Conservation (phyloP, 2,797 vertebrate species). For the Parauchenoglanis punctatus region DNA sequence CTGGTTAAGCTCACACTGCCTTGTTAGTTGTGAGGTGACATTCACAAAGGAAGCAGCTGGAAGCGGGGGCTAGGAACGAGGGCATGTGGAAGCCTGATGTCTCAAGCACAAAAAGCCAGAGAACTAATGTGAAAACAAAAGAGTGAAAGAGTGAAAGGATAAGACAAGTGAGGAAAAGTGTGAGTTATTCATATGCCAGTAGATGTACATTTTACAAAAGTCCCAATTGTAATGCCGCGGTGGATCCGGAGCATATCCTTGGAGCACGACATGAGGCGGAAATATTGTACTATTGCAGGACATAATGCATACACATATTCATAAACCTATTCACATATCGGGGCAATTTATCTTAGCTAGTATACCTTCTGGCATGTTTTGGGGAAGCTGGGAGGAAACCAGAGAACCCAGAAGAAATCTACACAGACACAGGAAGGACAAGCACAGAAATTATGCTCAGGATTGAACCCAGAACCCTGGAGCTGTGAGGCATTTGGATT, state of each 20-base stretch:
- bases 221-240: not conserved
- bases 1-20: slow-evolving; percentile 23
- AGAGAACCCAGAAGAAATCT: not conserved
- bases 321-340: not conserved
- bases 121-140: slow-evolving; percentile 18
- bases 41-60: slow-evolving; percentile 13
- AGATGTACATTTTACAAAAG: not conserved
- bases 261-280: not conserved
- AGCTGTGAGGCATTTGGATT: not conserved
- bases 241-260: not conserved
- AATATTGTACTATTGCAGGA: not conserved
- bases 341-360: not conserved
- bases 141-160: not conserved
- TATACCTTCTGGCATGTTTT: not conserved
- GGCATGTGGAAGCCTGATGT: not conserved
- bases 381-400: not conserved
- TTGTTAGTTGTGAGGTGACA: slow-evolving; percentile 30
- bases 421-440: not conserved
- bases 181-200: not conserved
- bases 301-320: not conserved
- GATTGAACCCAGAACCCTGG: not conserved
- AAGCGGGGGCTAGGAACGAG: not conserved
- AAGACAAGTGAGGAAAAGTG: too few species aligned
- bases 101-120: slow-evolving; percentile 3
- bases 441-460: not conserved